Conservation (phyloP, 2,113 vertebrate genomes). For the Micromys minutus region DNA sequence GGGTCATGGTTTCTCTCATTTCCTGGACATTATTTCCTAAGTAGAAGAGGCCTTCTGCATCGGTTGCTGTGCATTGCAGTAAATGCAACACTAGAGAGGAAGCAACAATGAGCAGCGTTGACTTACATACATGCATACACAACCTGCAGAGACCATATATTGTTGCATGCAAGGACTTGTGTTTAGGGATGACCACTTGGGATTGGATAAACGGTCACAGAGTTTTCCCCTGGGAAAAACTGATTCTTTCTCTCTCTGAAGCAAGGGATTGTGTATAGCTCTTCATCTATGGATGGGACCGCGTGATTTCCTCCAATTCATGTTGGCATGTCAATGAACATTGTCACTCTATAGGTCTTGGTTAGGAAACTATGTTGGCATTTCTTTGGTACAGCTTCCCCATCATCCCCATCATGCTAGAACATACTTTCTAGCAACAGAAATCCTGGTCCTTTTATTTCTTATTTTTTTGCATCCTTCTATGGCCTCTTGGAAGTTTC, state of each 20-base stretch:
- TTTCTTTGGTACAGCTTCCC: background rate
- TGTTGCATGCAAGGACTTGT: background rate
- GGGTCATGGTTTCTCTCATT: background rate
- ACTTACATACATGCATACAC: background rate
- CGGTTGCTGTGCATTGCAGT: background rate
- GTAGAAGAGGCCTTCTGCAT: background rate
- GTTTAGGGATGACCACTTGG: background rate
- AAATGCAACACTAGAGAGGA: background rate
- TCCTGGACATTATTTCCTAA: background rate
- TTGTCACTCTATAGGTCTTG: background rate
- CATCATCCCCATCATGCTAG: background rate
- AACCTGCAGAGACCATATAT: background rate
- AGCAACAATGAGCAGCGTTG: background rate
- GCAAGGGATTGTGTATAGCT: background rate
- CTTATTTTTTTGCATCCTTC: background rate
- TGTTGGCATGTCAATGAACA: background rate
- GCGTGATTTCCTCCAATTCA: background rate
- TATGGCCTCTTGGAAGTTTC: background rate
- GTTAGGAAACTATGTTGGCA: background rate
- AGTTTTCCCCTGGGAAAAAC: background rate
- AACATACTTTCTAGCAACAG: background rate
- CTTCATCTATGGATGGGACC: background rate
- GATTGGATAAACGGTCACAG: background rate
- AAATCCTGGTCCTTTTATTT: background rate
- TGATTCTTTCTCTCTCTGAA: background rate